A percentile compares a stretch with the other conserved stretches of the same genome.
Evolutionary conservation across 2,888 invertebrate species (phyloP).

Genomic region (Andrena fulva): DNA sequence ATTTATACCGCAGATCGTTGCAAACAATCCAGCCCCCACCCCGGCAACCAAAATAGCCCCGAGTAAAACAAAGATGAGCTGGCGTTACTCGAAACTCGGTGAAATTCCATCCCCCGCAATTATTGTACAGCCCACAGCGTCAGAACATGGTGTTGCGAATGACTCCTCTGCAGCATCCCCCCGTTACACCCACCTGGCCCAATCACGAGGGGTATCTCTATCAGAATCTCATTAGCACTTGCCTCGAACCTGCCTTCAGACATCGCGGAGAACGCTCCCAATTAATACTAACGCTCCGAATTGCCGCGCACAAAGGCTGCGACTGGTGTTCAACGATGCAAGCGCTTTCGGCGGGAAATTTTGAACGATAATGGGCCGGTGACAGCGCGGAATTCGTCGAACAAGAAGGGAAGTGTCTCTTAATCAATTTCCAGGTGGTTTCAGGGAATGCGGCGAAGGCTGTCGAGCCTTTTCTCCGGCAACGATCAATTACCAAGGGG

Average conservation of each 20-base stretch:
- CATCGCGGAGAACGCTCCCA: neutral
- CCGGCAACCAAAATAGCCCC: constrained; percentile 10
- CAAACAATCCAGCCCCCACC: constrained; percentile 31
- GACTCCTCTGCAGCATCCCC: neutral
- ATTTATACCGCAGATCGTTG: constrained; percentile 24
- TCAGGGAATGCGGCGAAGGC: constrained; percentile 14
- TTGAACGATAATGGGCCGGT: neutral
- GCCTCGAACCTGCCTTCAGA: neutral
- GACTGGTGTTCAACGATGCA: too few relatives aligned
- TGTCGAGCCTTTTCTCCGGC: constrained; percentile 30
- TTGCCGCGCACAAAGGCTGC: neutral
- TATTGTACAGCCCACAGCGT: neutral
- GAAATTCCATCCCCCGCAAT: neutral
- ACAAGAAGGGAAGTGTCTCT: constrained; percentile 1
- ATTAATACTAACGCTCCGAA: neutral
- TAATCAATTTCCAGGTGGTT: constrained; percentile 48
- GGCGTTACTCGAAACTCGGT: neutral
- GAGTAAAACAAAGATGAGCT: too few relatives aligned
- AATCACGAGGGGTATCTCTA: neutral
- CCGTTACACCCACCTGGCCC: too few relatives aligned
- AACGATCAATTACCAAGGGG: constrained; percentile 56
- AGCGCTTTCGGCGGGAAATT: neutral
- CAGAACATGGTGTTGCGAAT: neutral
- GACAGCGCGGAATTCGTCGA: neutral
- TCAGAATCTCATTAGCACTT: neutral